These are phyloP conservation scores for Nerophis ophidion DNA, from an alignment of 2,113 vertebrate genomes.

Conservation along the genomic window DNA sequence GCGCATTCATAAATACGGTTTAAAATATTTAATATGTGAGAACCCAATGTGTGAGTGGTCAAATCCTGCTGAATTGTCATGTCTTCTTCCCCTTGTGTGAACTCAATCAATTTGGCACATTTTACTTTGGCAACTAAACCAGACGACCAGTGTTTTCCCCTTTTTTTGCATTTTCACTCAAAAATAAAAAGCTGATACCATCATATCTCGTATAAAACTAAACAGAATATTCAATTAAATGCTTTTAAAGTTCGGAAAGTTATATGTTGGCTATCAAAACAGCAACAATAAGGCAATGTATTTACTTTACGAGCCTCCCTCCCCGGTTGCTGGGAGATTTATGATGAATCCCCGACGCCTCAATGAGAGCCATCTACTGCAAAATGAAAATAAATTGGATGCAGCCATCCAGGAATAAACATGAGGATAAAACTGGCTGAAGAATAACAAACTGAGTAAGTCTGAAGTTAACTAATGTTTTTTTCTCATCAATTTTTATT, in stretches of 20 bases:
- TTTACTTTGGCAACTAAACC: no score
- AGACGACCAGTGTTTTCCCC: no score
- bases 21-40: neutral
- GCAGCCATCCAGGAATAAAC: constrained; percentile 6
- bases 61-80: no score
- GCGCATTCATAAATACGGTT: neutral
- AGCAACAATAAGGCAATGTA: neutral
- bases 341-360: neutral
- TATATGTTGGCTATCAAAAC: neutral
- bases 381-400: constrained; percentile 19
- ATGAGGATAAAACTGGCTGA: constrained; percentile 2
- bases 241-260: neutral
- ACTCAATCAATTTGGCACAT: no score
- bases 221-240: neutral
- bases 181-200: constrained; percentile 2
- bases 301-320: neutral
- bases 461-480: neutral
- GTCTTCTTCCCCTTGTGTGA: no score
- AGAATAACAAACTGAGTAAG: neutral
- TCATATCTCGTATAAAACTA: neutral
- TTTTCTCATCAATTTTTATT: neutral
- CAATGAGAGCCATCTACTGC: neutral
- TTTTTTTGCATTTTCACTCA: neutral
- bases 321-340: neutral
- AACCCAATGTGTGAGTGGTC: no score